Conservation (phyloP, 2,113 vertebrate species). For the Marmota monax region DNA sequence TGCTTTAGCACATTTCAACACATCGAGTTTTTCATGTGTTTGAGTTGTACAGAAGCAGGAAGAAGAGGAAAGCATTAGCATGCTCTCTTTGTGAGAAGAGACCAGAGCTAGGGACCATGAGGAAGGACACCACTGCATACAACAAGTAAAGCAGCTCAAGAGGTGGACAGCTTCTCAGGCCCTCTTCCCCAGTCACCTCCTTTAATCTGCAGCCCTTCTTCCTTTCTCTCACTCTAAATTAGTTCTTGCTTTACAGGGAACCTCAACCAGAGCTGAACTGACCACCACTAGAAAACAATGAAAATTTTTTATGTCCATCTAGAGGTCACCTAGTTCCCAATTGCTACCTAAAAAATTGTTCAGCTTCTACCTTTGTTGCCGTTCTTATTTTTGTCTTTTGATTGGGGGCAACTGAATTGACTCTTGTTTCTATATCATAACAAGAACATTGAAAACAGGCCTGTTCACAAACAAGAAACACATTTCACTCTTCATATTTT, state of each 20-base stretch:
- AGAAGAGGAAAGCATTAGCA: neutral
- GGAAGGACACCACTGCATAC: neutral
- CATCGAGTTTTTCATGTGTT: neutral
- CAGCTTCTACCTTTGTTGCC: neutral
- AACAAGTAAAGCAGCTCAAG: neutral
- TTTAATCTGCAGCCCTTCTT: neutral
- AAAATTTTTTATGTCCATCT: neutral
- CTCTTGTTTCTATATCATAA: constrained; percentile 36
- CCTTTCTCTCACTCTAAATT: neutral
- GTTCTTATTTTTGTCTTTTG: neutral
- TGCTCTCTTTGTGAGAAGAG: neutral
- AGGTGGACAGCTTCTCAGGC: neutral
- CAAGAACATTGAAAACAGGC: constrained; percentile 49
- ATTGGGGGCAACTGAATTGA: neutral
- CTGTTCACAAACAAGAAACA: constrained; percentile 53
- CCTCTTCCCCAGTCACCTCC: neutral
- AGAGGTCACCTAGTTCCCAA: neutral
- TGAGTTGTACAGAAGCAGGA: neutral
- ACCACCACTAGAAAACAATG: neutral
- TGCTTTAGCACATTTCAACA: constrained; percentile 24
- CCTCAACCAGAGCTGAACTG: neutral
- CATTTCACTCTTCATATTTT: constrained; percentile 36
- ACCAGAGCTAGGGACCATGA: neutral
- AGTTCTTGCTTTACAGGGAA: neutral
- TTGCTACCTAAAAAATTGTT: neutral